Percentiles rank a stretch among this genome's conserved stretches.
Evolutionary conservation across 2,113 vertebrate species (phyloP).

Genomic region (Syngnathus typhle): DNA sequence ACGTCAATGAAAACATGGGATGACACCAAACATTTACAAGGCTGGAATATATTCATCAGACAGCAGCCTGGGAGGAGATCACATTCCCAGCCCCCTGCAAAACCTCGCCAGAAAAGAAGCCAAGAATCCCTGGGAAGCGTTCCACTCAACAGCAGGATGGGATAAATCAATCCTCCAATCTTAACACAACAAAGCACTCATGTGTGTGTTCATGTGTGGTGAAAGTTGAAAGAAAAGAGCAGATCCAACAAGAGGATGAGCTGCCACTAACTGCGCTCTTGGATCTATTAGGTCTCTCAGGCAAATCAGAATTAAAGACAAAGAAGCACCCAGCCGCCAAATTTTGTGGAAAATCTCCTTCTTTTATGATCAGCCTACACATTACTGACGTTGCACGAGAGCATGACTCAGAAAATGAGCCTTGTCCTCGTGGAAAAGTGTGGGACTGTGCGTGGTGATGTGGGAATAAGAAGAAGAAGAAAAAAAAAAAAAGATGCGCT

Average conservation of each 20-base stretch:
- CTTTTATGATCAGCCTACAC: constrained; percentile 13
- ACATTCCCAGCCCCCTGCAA: constrained; percentile 11
- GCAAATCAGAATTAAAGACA: constrained; percentile 34
- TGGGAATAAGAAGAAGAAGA: constrained; percentile 6
- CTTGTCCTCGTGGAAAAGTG: constrained; percentile 41
- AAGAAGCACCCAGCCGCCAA: constrained; percentile 23
- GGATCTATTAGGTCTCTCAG: constrained; percentile 18
- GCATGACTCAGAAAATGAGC: constrained; percentile 60
- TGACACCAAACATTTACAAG: neutral
- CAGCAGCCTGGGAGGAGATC: constrained; percentile 11
- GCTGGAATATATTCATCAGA: constrained; percentile 12
- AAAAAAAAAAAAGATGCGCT: neutral
- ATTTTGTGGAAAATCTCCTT: neutral
- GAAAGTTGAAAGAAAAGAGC: constrained; percentile 13
- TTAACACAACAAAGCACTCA: constrained; percentile 46
- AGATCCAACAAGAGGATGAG: constrained; percentile 17
- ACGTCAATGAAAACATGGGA: constrained; percentile 7
- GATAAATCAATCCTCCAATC: constrained; percentile 60
- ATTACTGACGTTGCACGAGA: constrained; percentile 27
- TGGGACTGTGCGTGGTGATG: constrained; percentile 13
- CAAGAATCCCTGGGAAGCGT: constrained; percentile 53
- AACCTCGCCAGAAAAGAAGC: constrained; percentile 43
- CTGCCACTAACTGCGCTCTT: constrained; percentile 21
- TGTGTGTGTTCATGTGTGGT: constrained; percentile 14
- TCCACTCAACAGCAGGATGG: constrained; percentile 55